Conservation (phyloP, 2,888 invertebrate genomes). For the Synergus laeviventris region DNA sequence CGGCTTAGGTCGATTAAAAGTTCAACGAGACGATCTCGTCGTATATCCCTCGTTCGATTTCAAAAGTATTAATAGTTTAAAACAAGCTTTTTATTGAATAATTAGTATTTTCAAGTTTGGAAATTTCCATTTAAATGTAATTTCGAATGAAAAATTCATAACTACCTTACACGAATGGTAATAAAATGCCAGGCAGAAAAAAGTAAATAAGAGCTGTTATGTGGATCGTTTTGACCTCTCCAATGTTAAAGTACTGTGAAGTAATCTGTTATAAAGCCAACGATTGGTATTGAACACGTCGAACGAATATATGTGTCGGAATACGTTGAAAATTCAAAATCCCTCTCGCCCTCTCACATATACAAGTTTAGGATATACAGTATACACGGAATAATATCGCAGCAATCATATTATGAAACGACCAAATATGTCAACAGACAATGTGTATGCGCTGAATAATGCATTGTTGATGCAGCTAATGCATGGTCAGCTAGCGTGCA, state of each 20-base stretch:
- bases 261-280: conserved; percentile 9
- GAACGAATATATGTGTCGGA: conserved; percentile 10
- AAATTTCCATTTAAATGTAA: background rate
- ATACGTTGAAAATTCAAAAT: conserved; percentile 52
- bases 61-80: background rate
- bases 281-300: conserved; percentile 15
- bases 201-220: background rate
- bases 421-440: conserved; percentile 69
- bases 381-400: conserved; percentile 69
- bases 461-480: conserved; percentile 76
- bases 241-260: conserved; percentile 1
- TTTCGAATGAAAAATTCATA: background rate
- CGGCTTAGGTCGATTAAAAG: conserved; percentile 48
- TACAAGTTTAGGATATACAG: conserved; percentile 48
- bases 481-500: conserved; percentile 73
- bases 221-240: background rate
- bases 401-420: conserved; percentile 73
- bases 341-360: conserved; percentile 44
- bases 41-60: conserved; percentile 44
- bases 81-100: no score
- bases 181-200: background rate
- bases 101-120: background rate
- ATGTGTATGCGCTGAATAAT: conserved; percentile 73
- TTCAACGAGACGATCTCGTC: conserved; percentile 49
- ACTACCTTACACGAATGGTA: background rate